These are phyloP conservation scores for Paedocypris sp. DNA, from an alignment of 2,113 vertebrate species.

Conservation along the genomic window DNA sequence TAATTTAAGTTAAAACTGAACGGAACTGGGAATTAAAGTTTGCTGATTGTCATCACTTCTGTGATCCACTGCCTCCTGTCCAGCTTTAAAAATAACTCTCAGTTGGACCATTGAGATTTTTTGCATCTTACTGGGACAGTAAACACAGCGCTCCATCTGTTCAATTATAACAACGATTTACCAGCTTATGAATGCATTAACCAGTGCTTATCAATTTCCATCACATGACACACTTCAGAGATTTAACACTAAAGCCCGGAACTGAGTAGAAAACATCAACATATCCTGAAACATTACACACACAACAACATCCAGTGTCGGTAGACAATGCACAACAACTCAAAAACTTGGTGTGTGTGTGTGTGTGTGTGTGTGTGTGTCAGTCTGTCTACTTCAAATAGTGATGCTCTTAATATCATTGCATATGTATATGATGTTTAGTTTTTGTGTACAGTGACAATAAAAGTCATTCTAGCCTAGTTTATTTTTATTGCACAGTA, in stretches of 20 bases:
- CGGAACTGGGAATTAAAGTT: neutral
- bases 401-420: no score
- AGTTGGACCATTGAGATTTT: conserved; percentile 33
- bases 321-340: no score
- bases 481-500: no score
- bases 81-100: conserved; percentile 36
- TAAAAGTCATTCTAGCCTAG: no score
- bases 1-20: neutral
- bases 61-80: conserved; percentile 11
- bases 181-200: conserved; percentile 62
- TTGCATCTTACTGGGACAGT: conserved; percentile 46
- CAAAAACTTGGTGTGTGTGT: no score
- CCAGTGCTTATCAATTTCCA: conserved; percentile 47
- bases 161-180: conserved; percentile 63
- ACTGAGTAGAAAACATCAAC: conserved; percentile 30
- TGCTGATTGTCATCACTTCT: neutral
- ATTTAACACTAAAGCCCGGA: conserved; percentile 25
- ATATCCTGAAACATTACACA: no score
- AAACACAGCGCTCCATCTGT: conserved; percentile 64
- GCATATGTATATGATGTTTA: no score
- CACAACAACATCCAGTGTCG: no score
- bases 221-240: conserved; percentile 38
- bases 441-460: no score
- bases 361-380: no score
- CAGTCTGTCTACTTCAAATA: no score